These are phyloP conservation scores for Valencia hispanica DNA, from an alignment of 2,797 vertebrate species.

Conservation along the genomic window DNA sequence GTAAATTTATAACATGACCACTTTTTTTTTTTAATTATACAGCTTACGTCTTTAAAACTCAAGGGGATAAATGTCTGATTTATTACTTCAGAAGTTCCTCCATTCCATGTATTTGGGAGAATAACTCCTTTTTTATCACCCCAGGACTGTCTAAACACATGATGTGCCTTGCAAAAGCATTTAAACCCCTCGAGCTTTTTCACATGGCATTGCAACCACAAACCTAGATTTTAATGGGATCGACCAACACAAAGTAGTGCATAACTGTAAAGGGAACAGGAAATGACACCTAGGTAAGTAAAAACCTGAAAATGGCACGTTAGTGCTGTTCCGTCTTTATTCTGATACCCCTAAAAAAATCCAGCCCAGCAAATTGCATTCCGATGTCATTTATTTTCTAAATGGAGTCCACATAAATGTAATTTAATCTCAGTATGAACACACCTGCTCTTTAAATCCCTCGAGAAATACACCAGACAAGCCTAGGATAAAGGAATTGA, in stretches of 20 bases:
- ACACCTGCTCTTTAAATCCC: background rate
- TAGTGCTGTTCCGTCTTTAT: background rate
- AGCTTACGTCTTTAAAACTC: slow-evolving; percentile 17
- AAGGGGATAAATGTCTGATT: slow-evolving; percentile 9
- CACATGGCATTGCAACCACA: background rate
- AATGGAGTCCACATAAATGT: background rate
- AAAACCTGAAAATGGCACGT: background rate
- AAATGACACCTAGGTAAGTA: background rate
- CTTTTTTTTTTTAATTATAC: slow-evolving; percentile 12
- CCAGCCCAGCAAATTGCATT: background rate
- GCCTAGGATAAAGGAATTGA: too few species aligned
- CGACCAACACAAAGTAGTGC: background rate
- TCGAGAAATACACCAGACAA: background rate
- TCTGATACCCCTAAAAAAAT: background rate
- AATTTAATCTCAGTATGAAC: background rate
- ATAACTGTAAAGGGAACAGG: background rate
- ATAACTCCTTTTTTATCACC: background rate
- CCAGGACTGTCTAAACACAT: background rate
- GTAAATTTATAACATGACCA: slow-evolving; percentile 37
- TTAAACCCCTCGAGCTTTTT: background rate
- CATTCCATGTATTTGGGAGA: slow-evolving; percentile 7
- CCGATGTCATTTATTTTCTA: background rate
- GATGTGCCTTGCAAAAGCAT: background rate
- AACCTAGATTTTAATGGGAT: background rate
- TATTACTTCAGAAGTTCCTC: slow-evolving; percentile 6